Evolutionary conservation across 2,888 invertebrate species (phyloP), one percentile per base, ranked within the genome.

Genomic region (Biston stratarius): DNA sequence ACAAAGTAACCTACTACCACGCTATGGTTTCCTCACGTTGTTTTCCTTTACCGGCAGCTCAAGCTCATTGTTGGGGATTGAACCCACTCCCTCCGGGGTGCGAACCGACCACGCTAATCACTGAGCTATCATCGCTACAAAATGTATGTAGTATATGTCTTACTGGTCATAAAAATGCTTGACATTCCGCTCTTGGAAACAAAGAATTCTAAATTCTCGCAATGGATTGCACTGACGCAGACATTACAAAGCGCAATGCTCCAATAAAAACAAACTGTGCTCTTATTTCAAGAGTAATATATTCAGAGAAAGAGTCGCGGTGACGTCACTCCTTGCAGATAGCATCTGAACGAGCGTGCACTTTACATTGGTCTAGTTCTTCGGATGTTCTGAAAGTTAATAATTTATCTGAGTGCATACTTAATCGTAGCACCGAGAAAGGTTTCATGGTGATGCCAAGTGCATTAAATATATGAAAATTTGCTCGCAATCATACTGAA

Each of bases 281-380:
- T 60, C 53, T 63, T 65, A 63, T 64, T 68, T 60, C 66, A 68
- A 67, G 67, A 51, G 63, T 58, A 68, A 68, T 67, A 62, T 69
- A 64, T 69, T 67, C 69, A 63, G 67, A 64, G 59, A 64, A 69
- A 67, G 47, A 65, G 61, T 66, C 62, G 40, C 52, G 38, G 56
- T 65, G 71, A 71, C 69, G 69, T 65, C 64, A 67, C 63, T 63
- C 24, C 40, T 73, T 58, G 67, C 72, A 76, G 78, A 84, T 83
- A 81, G 83, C 83, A 87, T 86, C 74, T 72, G 77, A 88, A 88
- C 79, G 79, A 77, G 75, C 77, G 5, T 44, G 33, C 33, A 48
- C 24, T 38, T 24, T 24, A 24, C 3, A 40, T 36, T 33, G 52
- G 48, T 38, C 59, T 53, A 62, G 59, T 51, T 40, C 52, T 24